Base-by-base conservation (phyloP, 2,113 vertebrate species). In the Uria lomvia region DNA sequence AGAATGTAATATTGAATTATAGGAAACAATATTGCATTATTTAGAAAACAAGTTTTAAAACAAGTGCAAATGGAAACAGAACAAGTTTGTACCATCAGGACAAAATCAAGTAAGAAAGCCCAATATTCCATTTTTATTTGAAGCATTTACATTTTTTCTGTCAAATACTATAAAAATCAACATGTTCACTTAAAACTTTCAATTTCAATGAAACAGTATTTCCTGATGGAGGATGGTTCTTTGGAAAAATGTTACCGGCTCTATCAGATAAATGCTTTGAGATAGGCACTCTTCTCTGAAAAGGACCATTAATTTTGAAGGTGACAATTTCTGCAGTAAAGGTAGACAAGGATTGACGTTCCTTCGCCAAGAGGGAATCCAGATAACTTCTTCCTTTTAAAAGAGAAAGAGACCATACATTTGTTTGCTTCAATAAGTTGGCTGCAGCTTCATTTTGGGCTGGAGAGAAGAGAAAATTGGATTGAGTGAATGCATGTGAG, bases 231-330 rank as follows among this genome's bases (percentile, higher is more conserved):
- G 50, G 26, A 47, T 71, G 58, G 24, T 53, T 94, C 73, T 92
- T 77, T n/a, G 62, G 62, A 38, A 91, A 89, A 96, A 79, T 62
- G 68, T 88, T 63, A 43, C 70, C 34, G 38, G 56, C 53, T 92
- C 89, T 73, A 75, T 89, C 92, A 92, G 88, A 92, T 95, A 91
- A 95, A 77, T 81, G 62, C 56, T 92, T 84, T 81, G 74, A 56
- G 6, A 94, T 91, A 95, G 91, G 56, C 59, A 79, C 78, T 91
- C 27, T 47, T 94, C 79, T 91, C 72, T 84, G 91, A 80, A 87
- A 95, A 92, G 67, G 76, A 86, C 85, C 85, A 93, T 96, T 94
- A 95, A 93, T 97, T 97, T 96, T 94, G 91, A 88, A 85, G 52
- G 62, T 93, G 93, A 93, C 89, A 94, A 81, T 95, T 95, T 91